Evolutionary conservation across 2,113 vertebrate genomes (phyloP).

Genomic region (Physeter macrocephalus): DNA sequence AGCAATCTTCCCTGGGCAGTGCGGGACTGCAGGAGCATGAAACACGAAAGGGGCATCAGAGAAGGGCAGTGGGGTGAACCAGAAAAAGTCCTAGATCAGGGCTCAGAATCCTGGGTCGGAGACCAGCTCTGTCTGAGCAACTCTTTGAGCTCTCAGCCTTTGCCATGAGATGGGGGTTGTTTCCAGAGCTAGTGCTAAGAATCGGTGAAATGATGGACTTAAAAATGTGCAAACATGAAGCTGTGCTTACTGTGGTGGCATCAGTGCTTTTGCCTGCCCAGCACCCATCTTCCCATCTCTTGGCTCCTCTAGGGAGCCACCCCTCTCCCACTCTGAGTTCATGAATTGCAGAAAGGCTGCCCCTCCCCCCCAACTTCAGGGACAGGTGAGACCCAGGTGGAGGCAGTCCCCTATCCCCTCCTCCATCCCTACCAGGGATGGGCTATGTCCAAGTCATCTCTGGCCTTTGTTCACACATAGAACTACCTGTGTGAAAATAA

Average conservation of each 20-base stretch:
- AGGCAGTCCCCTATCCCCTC: background rate
- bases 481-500: background rate
- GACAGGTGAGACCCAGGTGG: background rate
- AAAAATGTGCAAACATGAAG: background rate
- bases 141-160: background rate
- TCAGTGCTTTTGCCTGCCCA: background rate
- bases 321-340: background rate
- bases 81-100: background rate
- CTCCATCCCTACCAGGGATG: background rate
- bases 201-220: background rate
- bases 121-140: background rate
- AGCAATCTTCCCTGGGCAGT: background rate
- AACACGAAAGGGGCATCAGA: background rate
- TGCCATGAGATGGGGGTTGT: background rate
- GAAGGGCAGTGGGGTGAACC: background rate
- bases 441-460: background rate
- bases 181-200: background rate
- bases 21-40: accelerated
- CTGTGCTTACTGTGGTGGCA: background rate
- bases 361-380: background rate
- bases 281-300: background rate
- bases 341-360: background rate
- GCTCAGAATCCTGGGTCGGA: background rate
- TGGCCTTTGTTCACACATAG: background rate
- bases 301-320: background rate